Base-by-base conservation (phyloP, 2,113 vertebrate genomes). In the Psophia crepitans region DNA sequence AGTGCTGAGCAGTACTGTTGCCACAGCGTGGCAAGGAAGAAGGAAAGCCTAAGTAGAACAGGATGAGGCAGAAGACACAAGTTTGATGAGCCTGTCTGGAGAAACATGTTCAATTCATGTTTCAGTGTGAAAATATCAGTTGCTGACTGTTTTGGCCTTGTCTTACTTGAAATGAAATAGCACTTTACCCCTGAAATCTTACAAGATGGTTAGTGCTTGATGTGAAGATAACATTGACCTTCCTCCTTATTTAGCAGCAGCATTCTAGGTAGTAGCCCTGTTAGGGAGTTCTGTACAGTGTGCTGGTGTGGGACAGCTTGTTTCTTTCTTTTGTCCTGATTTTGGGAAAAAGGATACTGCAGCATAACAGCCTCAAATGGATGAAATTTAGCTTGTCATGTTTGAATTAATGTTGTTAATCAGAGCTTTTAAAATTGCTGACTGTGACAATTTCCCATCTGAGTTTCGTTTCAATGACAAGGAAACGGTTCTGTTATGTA, bases 341-440 rank as follows among this genome's bases (percentile, higher is more conserved):
- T 89, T 89, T 58, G 28, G 28, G 24, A 81, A 78, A 89, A 56
- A 11, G 9, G 51, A 41, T 63, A 17, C 33, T 82, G 53, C 53
- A 68, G 33, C 84, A 20, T 54, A 58, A 41, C n/a, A 51, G 6
- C 37, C 41, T 81, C n/a, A 70, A 78, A 63, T 57, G 51, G 32
- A 43, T 75, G 33, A 79, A 82, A 90, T 91, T 57, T 75, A 70
- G 32, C 70, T 93, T 81, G 56, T 86, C 16, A 30, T 58, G 73
- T 37, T 93, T 90, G 79, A 92, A 56, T 78, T 96, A 83, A 83
- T n/a, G 1, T 51, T 86, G 68, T n/a, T 87, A 91, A 96, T 95
- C 28, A 77, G 37, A 63, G 33, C n/a, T 91, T 81, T 74, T 56
- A 43, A 75, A 92, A 66, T 32, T 71, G 64, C 37, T 85, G 61